Conservation (phyloP, 2,113 vertebrate species). For the Strix uralensis region DNA sequence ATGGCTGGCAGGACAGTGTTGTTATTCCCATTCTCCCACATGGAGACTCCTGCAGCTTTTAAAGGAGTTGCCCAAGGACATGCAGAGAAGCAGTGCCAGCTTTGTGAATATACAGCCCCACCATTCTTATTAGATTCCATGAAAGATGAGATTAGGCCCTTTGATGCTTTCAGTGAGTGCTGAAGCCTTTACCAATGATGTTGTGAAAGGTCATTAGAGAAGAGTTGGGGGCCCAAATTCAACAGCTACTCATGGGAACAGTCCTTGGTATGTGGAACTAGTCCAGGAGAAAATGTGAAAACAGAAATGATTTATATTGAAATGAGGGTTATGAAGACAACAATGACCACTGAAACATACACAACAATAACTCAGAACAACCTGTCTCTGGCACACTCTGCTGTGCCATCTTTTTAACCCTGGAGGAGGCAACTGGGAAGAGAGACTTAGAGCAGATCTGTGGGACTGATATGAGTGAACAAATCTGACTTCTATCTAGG, state of each 20-base stretch:
- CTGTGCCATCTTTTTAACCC: conserved; percentile 49
- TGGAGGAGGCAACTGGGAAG: conserved; percentile 29
- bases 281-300: conserved; percentile 25
- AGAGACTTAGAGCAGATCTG: conserved; percentile 39
- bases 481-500: conserved; percentile 42
- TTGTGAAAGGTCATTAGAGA: conserved; percentile 35
- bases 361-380: conserved; percentile 44
- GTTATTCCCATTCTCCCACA: background rate
- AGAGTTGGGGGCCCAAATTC: background rate
- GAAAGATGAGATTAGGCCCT: conserved; percentile 47
- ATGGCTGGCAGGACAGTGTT: background rate
- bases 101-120: conserved; percentile 46
- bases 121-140: conserved; percentile 52
- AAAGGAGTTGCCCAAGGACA: conserved; percentile 33
- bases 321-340: conserved; percentile 30
- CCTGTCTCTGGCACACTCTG: background rate
- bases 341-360: conserved; percentile 29
- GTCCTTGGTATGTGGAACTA: background rate
- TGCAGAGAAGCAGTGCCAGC: conserved; percentile 22
- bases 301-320: conserved; percentile 39
- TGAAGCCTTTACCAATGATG: conserved; percentile 32
- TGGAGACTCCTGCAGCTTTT: conserved; percentile 35
- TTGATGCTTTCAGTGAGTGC: conserved; percentile 45
- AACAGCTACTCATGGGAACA: background rate
- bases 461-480: conserved; percentile 20